phyloP scores from a whole-genome alignment of 1,140 invertebrate genomes.

The Sycophaga agraensis region DNA sequence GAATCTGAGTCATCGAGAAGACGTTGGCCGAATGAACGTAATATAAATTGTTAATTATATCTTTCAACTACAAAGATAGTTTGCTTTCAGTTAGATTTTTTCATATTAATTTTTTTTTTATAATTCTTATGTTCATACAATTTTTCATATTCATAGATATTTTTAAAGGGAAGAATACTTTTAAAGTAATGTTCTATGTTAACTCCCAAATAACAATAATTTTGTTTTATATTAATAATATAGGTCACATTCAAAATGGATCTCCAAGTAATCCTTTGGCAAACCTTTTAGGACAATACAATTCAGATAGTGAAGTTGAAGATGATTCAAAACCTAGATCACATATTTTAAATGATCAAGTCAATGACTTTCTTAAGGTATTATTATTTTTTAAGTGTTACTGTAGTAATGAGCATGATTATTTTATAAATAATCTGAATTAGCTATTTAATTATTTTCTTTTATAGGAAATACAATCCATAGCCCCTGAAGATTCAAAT shows the following conservation, averaged over 20 bases:
- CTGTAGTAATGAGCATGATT: background rate
- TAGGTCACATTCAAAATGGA: slow-evolving; percentile 48
- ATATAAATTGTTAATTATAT: background rate
- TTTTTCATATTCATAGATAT: no score
- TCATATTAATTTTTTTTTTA: no score
- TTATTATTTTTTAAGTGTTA: background rate
- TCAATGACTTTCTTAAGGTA: slow-evolving; percentile 58
- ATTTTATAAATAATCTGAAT: no score
- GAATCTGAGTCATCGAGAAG: slow-evolving; percentile 38
- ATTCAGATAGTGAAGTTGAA: slow-evolving; percentile 53
- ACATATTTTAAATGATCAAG: slow-evolving; percentile 52
- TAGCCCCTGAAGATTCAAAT: slow-evolving; percentile 41
- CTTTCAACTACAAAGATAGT: slow-evolving; percentile 1
- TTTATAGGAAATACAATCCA: slow-evolving; percentile 52
- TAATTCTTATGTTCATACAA: no score
- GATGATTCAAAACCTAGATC: slow-evolving; percentile 41
- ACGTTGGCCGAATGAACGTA: slow-evolving; percentile 42
- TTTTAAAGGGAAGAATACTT: no score
- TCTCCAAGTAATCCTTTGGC: slow-evolving; percentile 44
- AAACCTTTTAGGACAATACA: slow-evolving; percentile 55
- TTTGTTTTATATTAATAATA: slow-evolving; percentile 4
- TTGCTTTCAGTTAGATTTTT: background rate
- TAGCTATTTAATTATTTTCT: background rate
- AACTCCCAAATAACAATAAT: no score
- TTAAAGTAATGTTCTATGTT: no score